Evolutionary conservation across 2,113 vertebrate genomes (phyloP).

Genomic region (Carassius gibelio): DNA sequence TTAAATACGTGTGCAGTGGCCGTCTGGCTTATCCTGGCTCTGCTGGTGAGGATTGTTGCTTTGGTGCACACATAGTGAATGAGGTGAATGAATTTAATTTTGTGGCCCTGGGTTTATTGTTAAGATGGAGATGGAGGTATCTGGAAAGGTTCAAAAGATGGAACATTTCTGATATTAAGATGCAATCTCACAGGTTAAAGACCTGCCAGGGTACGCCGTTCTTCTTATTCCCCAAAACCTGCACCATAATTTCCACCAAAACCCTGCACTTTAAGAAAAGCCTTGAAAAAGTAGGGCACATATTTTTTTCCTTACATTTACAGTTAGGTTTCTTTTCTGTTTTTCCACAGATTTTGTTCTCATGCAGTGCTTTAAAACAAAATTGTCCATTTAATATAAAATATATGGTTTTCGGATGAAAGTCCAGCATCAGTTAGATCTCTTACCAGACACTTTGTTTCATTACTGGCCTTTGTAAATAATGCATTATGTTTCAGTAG

Average conservation of each 20-base stretch:
- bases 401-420: neutral
- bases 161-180: neutral
- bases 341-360: neutral
- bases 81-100: neutral
- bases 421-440: neutral
- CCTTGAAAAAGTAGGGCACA: neutral
- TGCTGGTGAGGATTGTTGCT: neutral
- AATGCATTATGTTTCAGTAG: constrained; percentile 39
- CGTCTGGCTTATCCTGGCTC: neutral
- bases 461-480: constrained; percentile 37
- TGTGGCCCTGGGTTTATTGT: constrained; percentile 11
- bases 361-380: neutral
- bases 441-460: constrained; percentile 15
- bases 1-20: neutral
- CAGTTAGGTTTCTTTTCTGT: neutral
- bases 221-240: neutral
- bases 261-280: neutral
- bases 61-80: neutral
- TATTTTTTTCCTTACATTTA: no score
- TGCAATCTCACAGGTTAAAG: neutral
- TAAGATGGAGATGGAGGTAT: neutral
- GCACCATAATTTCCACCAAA: neutral
- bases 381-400: neutral
- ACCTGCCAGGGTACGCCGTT: neutral
- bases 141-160: neutral